phyloP scores from a whole-genome alignment of 2,113 vertebrate species.

The Pteronura brasiliensis region DNA sequence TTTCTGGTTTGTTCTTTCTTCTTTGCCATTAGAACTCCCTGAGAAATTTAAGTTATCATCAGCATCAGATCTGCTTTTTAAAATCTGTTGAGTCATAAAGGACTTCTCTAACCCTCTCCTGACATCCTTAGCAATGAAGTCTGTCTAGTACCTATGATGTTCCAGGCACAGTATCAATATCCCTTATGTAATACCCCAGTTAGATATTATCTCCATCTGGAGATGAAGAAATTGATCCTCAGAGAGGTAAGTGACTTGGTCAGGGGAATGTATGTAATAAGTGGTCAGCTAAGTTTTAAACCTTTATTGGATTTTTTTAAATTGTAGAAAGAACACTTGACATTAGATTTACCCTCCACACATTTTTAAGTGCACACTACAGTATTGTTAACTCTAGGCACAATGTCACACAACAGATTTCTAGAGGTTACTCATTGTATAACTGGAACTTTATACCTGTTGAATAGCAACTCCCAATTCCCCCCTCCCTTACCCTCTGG shows the following conservation, averaged over 20 bases:
- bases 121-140: background rate
- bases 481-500: fast-evolving
- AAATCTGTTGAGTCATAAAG: background rate
- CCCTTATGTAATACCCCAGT: background rate
- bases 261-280: background rate
- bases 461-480: background rate
- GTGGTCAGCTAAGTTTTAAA: background rate
- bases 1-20: background rate
- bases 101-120: background rate
- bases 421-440: background rate
- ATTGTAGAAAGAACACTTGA: background rate
- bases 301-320: background rate
- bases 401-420: background rate
- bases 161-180: background rate
- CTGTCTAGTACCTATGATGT: background rate
- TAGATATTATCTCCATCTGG: background rate
- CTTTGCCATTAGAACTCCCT: background rate
- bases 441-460: background rate
- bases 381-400: background rate
- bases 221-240: background rate
- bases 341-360: background rate
- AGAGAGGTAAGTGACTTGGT: background rate
- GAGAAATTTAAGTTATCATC: background rate
- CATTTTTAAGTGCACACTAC: background rate
- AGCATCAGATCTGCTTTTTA: background rate